A percentile compares a stretch with the other conserved stretches of the same genome.
phyloP scores from a whole-genome alignment of 1,140 invertebrate genomes.

The Cotesia glomerata region DNA sequence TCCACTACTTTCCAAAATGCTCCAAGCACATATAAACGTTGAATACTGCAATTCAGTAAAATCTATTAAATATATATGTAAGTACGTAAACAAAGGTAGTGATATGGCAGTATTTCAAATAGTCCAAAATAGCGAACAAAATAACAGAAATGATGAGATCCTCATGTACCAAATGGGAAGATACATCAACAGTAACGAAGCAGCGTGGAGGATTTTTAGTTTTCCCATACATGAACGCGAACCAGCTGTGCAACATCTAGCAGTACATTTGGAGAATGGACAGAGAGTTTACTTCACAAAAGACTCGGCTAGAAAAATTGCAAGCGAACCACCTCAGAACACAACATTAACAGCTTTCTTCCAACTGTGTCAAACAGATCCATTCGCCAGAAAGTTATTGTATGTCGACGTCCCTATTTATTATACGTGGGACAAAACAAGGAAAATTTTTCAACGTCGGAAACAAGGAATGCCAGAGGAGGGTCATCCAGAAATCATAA shows the following conservation, averaged over 20 bases:
- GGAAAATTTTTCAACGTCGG: slow-evolving; percentile 27
- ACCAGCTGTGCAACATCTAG: slow-evolving; percentile 56
- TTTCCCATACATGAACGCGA: slow-evolving; percentile 56
- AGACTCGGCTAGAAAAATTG: too few relatives aligned
- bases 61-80: too few relatives aligned
- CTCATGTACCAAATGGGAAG: slow-evolving; percentile 46
- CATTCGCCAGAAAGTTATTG: slow-evolving; percentile 46
- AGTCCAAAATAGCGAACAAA: too few relatives aligned
- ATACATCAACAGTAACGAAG: slow-evolving; percentile 52
- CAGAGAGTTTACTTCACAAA: slow-evolving; percentile 51
- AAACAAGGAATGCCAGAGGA: slow-evolving; percentile 39
- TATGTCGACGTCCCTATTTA: slow-evolving; percentile 5
- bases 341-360: slow-evolving; percentile 53
- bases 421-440: slow-evolving; percentile 9
- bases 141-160: slow-evolving; percentile 42
- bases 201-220: slow-evolving; percentile 57
- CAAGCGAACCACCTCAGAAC: slow-evolving; percentile 23
- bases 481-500: slow-evolving; percentile 36
- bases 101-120: slow-evolving; percentile 43
- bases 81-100: slow-evolving; percentile 45
- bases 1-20: slow-evolving; percentile 60
- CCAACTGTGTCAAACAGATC: slow-evolving; percentile 44
- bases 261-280: slow-evolving; percentile 54
- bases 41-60: slow-evolving; percentile 41
- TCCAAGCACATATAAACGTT: slow-evolving; percentile 51